Percentiles rank a stretch among this genome's conserved stretches.
Conservation (phyloP, 37 sponge, comb jelly and placozoan genomes). For the Beroe forskalii region DNA sequence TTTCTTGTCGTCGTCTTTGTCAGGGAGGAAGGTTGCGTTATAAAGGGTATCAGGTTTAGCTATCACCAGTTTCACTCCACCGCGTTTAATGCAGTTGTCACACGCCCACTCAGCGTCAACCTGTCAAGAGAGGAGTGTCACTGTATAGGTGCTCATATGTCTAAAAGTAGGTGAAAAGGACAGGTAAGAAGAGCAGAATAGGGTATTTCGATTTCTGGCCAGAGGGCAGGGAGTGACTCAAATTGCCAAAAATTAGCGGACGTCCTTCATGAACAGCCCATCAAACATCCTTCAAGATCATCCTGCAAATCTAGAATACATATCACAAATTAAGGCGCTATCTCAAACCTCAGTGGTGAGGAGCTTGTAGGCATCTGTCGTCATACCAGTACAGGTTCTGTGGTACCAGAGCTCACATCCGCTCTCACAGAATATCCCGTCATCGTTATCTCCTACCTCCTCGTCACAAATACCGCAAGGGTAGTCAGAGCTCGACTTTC, state of each 20-base stretch:
- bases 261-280: too few species aligned
- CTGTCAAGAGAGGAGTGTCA: not conserved
- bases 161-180: too few species aligned
- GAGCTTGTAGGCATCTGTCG: conserved; percentile 37
- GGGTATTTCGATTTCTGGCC: too few species aligned
- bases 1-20: conserved; percentile 10
- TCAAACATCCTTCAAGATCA: too few species aligned
- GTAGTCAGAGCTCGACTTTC: conserved; percentile 51
- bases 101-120: conserved; percentile 65
- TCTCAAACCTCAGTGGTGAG: conserved; percentile 63
- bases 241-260: too few species aligned
- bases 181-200: too few species aligned
- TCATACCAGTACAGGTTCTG: conserved; percentile 67
- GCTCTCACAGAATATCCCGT: conserved; percentile 65
- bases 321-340: too few species aligned
- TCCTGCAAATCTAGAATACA: too few species aligned
- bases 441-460: conserved; percentile 65
- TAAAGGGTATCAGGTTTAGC: conserved; percentile 30
- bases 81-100: conserved; percentile 37
- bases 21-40: not conserved
- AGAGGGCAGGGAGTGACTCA: too few species aligned
- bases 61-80: conserved; percentile 37
- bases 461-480: conserved; percentile 65
- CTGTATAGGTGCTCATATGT: too few species aligned
- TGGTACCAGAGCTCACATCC: conserved; percentile 67